A percentile compares a stretch with the other conserved stretches of the same genome.
phyloP scores from a whole-genome alignment of 2,888 invertebrate genomes.

The Microdon myrmicae region DNA sequence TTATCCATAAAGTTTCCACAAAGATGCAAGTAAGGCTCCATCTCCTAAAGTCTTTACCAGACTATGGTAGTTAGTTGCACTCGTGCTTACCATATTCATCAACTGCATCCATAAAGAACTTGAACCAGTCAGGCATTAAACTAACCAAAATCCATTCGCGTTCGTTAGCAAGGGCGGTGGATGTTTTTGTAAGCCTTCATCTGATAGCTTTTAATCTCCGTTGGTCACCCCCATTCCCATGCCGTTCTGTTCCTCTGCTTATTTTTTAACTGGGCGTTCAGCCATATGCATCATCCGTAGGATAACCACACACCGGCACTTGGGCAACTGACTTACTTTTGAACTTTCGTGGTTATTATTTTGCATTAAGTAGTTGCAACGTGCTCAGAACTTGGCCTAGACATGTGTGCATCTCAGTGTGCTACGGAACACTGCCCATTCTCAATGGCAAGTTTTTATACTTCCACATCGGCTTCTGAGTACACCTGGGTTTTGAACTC shows the following conservation, averaged over 20 bases:
- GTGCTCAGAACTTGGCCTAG: background rate
- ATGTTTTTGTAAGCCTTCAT: slow-evolving; percentile 41
- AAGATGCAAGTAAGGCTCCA: too few relatives aligned
- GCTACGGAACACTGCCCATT: slow-evolving; percentile 40
- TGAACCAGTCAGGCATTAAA: slow-evolving; percentile 47
- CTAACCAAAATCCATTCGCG: slow-evolving; percentile 41
- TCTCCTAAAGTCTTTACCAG: too few relatives aligned
- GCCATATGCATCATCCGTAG: background rate
- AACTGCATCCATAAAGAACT: too few relatives aligned
- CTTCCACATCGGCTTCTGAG: slow-evolving; percentile 16
- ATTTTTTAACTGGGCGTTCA: background rate
- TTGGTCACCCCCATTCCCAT: background rate
- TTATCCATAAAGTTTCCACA: too few relatives aligned
- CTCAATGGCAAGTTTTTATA: slow-evolving; percentile 27
- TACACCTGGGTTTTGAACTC: slow-evolving; percentile 35
- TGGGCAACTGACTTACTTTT: slow-evolving; percentile 47
- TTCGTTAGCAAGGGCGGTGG: slow-evolving; percentile 41
- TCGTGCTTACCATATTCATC: too few relatives aligned
- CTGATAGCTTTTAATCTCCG: background rate
- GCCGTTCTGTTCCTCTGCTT: background rate
- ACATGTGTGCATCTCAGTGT: slow-evolving; percentile 7
- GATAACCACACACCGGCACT: slow-evolving; percentile 12
- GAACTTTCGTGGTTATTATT: slow-evolving; percentile 46
- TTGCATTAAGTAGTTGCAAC: background rate
- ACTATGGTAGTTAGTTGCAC: too few relatives aligned